A percentile compares a stretch with the other conserved stretches of the same genome.
Evolutionary conservation across 1,140 invertebrate genomes (phyloP).

Genomic region (Caenorhabditis inopinata): DNA sequence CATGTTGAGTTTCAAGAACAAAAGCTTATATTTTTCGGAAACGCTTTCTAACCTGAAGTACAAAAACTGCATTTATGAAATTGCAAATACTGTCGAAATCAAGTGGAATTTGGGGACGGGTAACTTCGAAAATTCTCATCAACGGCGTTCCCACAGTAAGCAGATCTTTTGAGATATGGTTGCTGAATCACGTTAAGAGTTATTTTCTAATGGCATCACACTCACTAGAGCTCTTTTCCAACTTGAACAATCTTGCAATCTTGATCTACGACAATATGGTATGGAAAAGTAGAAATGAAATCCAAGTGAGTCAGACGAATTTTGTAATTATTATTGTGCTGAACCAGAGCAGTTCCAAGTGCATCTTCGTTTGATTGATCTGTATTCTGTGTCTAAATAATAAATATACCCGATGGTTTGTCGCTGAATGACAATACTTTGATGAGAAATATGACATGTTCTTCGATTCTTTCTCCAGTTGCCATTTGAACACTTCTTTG

Average conservation of each 20-base stretch:
- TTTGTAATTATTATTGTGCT: conserved; percentile 33
- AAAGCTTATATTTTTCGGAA: no score
- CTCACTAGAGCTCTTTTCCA: conserved; percentile 58
- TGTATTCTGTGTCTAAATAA: conserved; percentile 1
- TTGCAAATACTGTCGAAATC: conserved; percentile 65
- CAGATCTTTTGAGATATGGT: conserved; percentile 56
- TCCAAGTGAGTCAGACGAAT: conserved; percentile 38
- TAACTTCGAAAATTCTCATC: conserved; percentile 62
- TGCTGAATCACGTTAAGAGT: conserved; percentile 31
- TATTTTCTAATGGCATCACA: not conserved
- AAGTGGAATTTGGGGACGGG: conserved; percentile 61
- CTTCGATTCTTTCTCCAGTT: conserved; percentile 51
- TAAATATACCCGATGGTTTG: not conserved
- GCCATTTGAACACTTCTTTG: conserved; percentile 52
- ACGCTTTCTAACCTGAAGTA: conserved; percentile 62
- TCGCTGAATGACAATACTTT: conserved; percentile 34
- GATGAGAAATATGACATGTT: conserved; percentile 52
- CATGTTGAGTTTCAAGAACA: not conserved
- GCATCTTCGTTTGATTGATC: conserved; percentile 30
- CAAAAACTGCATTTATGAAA: conserved; percentile 65
- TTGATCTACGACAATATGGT: conserved; percentile 68
- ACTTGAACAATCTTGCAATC: conserved; percentile 61
- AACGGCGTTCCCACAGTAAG: conserved; percentile 58
- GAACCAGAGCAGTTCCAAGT: not conserved
- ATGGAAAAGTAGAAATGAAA: conserved; percentile 63